A percentile compares a stretch with the other conserved stretches of the same genome.
Evolutionary conservation across 1,140 invertebrate species (phyloP).

Genomic region (Stegodyphus dumicola): DNA sequence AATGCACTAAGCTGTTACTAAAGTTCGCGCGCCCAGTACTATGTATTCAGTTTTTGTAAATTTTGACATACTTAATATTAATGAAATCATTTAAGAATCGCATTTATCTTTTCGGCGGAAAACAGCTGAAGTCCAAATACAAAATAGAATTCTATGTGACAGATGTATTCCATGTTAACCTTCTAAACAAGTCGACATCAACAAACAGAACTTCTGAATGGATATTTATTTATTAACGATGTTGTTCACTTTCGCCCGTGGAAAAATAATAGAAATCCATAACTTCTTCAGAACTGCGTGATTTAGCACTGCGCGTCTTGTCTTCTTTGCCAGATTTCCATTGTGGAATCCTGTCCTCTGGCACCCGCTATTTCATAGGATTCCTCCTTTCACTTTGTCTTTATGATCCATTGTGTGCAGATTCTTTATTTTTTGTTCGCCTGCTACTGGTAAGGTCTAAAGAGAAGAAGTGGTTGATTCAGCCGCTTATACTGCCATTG

Average conservation of each 20-base stretch:
- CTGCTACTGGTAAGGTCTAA: neutral
- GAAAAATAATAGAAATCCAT: slow-evolving; percentile 28
- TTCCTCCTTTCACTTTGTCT: neutral
- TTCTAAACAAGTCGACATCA: neutral
- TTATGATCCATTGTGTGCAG: slow-evolving; percentile 47
- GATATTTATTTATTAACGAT: slow-evolving; percentile 11
- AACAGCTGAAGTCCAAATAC: too few species aligned
- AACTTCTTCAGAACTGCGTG: slow-evolving; percentile 27
- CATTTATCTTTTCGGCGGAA: too few species aligned
- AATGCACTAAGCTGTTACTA: too few species aligned
- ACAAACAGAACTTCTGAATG: neutral
- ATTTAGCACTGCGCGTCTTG: neutral
- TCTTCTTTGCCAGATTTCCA: neutral
- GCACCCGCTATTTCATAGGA: neutral
- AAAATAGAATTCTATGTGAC: too few species aligned
- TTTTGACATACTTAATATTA: too few species aligned
- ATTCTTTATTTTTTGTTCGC: slow-evolving; percentile 22
- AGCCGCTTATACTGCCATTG: slow-evolving; percentile 6
- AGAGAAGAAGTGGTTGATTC: neutral
- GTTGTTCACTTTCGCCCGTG: neutral
- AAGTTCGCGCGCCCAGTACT: too few species aligned
- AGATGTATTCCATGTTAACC: too few species aligned
- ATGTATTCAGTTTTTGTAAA: too few species aligned
- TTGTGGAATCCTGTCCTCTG: neutral
- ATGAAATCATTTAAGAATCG: too few species aligned